Base-by-base conservation (phyloP, 2,888 invertebrate species). In the Pyrochroa serraticornis region DNA sequence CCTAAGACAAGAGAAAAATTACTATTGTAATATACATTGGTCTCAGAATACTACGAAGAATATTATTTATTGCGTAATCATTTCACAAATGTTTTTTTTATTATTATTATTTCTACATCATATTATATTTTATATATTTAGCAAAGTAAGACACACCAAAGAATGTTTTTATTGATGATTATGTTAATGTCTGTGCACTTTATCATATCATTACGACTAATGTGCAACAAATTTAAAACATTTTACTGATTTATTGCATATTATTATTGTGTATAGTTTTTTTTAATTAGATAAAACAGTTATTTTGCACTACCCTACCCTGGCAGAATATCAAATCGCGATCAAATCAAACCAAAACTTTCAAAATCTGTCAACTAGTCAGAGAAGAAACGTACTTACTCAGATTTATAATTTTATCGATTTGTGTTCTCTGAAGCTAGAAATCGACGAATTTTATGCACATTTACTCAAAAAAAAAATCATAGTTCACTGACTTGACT, bases 111-210 rank as follows among this genome's bases (percentile, higher is more conserved):
- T 62, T 57, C 49, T 62, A 62, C 57, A 55, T 51, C 42, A 60
- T 60, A 73, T 73, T 72, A 73, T 75, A 74, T 75, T 74, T 75
- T 73, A 76, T 76, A 74, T 75, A 74, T 74, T 75, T 76, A 74
- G 72, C 68, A 66, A 71, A 66, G 65, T 78, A 78, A 77, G 76
- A 70, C 62, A 78, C 79, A 79, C 79, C 79, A 79, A 79, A 79
- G 79, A 79, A 73, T 71, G 71, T 74, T 75, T 75, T 39, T 12
- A 39, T 39, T 57, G 72, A 68, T 68, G 68, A 69, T 71, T 74
- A 71, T 67, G 66, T 73, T 73, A 70, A 64, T 69, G 66, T 64
- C 57, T 62, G 68, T 68, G 73, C 74, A 72, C 73, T 68, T 65
- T 69, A 70, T 71, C 73, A 72, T 74, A 73, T 73, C 73, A 71